A percentile compares a stretch with the other conserved stretches of the same genome.
phyloP scores from a whole-genome alignment of 2,113 vertebrate species.

The Anolis sagrei region DNA sequence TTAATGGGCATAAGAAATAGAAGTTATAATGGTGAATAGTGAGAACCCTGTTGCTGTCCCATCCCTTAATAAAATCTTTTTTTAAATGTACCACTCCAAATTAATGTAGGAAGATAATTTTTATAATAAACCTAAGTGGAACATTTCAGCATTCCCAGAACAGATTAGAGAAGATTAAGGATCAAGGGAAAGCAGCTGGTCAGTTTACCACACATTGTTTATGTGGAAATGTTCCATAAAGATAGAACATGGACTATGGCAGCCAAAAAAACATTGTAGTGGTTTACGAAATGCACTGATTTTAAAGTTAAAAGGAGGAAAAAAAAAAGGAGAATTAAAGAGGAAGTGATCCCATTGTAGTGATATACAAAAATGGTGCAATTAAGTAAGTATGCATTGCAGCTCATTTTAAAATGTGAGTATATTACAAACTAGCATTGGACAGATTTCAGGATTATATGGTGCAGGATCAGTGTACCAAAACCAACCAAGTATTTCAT shows the following conservation, averaged over 20 bases:
- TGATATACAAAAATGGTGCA: not conserved
- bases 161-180: conserved; percentile 74
- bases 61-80: conserved; percentile 17
- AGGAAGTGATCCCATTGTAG: not conserved
- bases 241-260: conserved; percentile 47
- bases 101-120: conserved; percentile 57
- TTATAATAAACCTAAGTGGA: conserved; percentile 58
- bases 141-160: conserved; percentile 60
- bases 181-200: conserved; percentile 73
- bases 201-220: conserved; percentile 70
- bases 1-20: conserved; percentile 22
- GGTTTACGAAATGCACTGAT: not conserved
- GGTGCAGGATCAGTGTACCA: not conserved
- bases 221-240: conserved; percentile 69
- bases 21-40: conserved; percentile 39
- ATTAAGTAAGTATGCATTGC: not conserved
- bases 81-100: conserved; percentile 35
- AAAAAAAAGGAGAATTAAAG: not conserved
- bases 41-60: conserved; percentile 32
- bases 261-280: not conserved
- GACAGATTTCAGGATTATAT: not conserved
- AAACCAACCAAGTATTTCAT: not conserved
- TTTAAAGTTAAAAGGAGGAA: not conserved
- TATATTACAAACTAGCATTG: not conserved
- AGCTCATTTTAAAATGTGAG: not conserved